These are phyloP conservation scores for Sinocyclocheilus maitianheensis DNA, from an alignment of 2,113 vertebrate species.

Conservation along the genomic window DNA sequence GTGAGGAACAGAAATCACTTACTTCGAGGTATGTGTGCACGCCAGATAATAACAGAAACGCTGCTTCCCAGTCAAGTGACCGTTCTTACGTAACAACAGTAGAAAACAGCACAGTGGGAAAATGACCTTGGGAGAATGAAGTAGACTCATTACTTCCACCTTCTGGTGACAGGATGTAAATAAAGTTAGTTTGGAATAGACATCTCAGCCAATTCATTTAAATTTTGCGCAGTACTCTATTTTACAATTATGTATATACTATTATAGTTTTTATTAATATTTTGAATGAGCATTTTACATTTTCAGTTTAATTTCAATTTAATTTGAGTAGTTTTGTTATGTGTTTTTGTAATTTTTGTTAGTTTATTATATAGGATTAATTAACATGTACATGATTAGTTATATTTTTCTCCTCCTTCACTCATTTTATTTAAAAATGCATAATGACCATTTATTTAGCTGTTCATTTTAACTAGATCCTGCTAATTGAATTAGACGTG, in stretches of 20 bases:
- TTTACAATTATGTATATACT: neutral
- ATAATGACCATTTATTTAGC: too few relatives aligned
- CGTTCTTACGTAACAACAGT: neutral
- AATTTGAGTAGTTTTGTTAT: too few relatives aligned
- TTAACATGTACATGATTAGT: too few relatives aligned
- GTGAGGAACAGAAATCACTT: slow-evolving; percentile 88
- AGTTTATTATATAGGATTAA: too few relatives aligned
- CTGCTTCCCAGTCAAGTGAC: neutral
- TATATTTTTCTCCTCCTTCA: too few relatives aligned
- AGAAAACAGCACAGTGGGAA: neutral
- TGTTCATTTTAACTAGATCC: too few relatives aligned
- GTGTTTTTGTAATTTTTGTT: neutral
- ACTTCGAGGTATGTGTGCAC: slow-evolving; percentile 78
- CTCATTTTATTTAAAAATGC: too few relatives aligned
- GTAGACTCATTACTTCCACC: slow-evolving; percentile 6
- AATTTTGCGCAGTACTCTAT: neutral
- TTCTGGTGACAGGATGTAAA: neutral
- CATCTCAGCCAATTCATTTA: neutral
- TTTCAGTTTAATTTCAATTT: too few relatives aligned
- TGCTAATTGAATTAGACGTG: too few relatives aligned
- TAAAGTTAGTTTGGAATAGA: neutral
- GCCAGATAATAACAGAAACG: neutral
- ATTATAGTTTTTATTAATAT: neutral
- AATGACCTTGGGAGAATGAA: neutral
- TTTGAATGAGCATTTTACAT: too few relatives aligned